Conservation (phyloP, 2,888 invertebrate species). For the Drosophila peninsularis region DNA sequence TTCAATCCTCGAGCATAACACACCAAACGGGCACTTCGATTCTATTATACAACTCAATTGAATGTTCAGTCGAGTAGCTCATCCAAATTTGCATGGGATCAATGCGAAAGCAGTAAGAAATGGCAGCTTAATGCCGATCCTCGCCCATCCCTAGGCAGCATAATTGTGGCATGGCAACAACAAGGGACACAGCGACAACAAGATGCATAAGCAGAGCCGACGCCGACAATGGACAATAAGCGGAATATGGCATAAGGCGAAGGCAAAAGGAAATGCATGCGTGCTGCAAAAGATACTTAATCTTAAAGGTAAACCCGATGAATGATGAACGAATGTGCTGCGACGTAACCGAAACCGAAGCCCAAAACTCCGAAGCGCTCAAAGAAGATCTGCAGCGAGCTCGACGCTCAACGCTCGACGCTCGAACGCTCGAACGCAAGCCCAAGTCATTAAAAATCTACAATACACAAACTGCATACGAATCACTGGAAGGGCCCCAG, state of each 20-base stretch:
- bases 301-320: slow-evolving; percentile 76
- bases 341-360: slow-evolving; percentile 69
- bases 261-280: slow-evolving; percentile 59
- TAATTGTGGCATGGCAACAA: slow-evolving; percentile 42
- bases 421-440: slow-evolving; percentile 60
- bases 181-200: slow-evolving; percentile 30
- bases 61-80: neutral
- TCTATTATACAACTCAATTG: slow-evolving; percentile 7
- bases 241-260: slow-evolving; percentile 46
- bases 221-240: slow-evolving; percentile 66
- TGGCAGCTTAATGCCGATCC: slow-evolving; percentile 38
- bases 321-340: slow-evolving; percentile 77
- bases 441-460: slow-evolving; percentile 79
- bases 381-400: slow-evolving; percentile 44
- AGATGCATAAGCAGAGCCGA: slow-evolving; percentile 44
- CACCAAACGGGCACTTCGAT: neutral
- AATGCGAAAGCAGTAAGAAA: slow-evolving; percentile 28
- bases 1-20: neutral
- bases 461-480: slow-evolving; percentile 79
- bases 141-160: slow-evolving; percentile 44
- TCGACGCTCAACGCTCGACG: slow-evolving; percentile 20
- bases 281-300: slow-evolving; percentile 74
- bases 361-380: slow-evolving; percentile 45
- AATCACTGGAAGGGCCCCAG: slow-evolving; percentile 70
- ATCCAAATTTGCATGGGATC: slow-evolving; percentile 28